These are phyloP conservation scores for Pseudanteris insignis DNA, from an alignment of 2,888 invertebrate species.

Conservation along the genomic window DNA sequence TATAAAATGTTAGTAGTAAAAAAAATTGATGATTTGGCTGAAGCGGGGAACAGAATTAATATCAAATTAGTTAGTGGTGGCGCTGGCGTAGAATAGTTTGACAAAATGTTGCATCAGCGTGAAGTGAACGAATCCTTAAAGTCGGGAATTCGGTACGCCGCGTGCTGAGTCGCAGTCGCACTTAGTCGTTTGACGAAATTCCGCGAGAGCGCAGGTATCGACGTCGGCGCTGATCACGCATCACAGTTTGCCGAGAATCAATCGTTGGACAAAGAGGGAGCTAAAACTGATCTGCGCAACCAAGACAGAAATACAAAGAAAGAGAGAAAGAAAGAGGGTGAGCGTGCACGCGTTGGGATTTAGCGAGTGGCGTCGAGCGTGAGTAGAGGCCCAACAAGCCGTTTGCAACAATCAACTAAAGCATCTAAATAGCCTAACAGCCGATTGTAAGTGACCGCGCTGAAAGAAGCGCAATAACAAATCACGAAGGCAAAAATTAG, in stretches of 20 bases:
- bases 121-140: no score
- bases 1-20: no score
- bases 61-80: no score
- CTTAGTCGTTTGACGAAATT: slow-evolving; percentile 22
- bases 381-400: slow-evolving; percentile 1
- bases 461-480: neutral
- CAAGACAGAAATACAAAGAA: neutral
- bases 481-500: no score
- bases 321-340: slow-evolving; percentile 10
- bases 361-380: no score
- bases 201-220: slow-evolving; percentile 25
- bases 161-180: no score
- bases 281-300: no score
- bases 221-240: slow-evolving; percentile 15
- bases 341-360: slow-evolving; percentile 20
- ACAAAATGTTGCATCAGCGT: no score
- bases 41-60: no score
- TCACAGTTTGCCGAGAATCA: slow-evolving; percentile 14
- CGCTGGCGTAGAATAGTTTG: no score
- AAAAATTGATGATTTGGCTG: no score
- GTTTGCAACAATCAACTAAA: slow-evolving; percentile 5
- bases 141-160: no score
- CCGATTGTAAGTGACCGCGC: neutral
- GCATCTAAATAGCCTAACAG: neutral
- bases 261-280: slow-evolving; percentile 16